Evolutionary conservation across 2,888 invertebrate genomes (phyloP).

Genomic region (Limnephilus lunatus): DNA sequence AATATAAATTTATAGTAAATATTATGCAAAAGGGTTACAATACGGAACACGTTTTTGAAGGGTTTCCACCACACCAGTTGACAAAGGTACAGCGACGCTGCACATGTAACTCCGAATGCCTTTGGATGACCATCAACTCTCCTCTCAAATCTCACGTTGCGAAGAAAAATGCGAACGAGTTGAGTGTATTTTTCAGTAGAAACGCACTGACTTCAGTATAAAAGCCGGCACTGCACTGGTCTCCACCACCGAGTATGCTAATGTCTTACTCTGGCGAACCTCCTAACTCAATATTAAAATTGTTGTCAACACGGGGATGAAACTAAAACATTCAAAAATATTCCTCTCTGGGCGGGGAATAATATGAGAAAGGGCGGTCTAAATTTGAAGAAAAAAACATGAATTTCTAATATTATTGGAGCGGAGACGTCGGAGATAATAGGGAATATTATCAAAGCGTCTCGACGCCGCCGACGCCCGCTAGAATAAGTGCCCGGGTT

Average conservation of each 20-base stretch:
- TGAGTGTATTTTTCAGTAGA: neutral
- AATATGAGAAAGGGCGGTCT: constrained; percentile 25
- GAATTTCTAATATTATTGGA: constrained; percentile 47
- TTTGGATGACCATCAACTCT: no score
- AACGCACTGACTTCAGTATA: neutral
- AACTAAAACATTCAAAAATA: constrained; percentile 58
- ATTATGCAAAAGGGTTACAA: neutral
- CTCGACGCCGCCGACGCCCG: neutral
- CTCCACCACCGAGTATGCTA: constrained; percentile 37
- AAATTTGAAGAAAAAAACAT: constrained; percentile 46
- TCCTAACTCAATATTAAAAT: constrained; percentile 61
- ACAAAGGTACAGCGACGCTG: no score
- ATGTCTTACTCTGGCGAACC: constrained; percentile 29
- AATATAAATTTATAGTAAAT: neutral
- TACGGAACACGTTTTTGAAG: neutral
- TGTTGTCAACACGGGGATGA: constrained; percentile 59
- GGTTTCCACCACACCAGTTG: neutral
- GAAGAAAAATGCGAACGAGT: no score
- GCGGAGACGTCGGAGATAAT: constrained; percentile 2
- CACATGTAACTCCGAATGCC: no score
- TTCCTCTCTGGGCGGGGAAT: constrained; percentile 32
- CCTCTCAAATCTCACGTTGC: no score
- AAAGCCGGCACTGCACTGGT: constrained; percentile 19
- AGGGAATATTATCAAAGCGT: neutral
- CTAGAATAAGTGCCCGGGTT: neutral